A percentile compares a stretch with the other conserved stretches of the same genome.
Evolutionary conservation across 2,888 invertebrate genomes (phyloP).

Genomic region (Muscina levida): DNA sequence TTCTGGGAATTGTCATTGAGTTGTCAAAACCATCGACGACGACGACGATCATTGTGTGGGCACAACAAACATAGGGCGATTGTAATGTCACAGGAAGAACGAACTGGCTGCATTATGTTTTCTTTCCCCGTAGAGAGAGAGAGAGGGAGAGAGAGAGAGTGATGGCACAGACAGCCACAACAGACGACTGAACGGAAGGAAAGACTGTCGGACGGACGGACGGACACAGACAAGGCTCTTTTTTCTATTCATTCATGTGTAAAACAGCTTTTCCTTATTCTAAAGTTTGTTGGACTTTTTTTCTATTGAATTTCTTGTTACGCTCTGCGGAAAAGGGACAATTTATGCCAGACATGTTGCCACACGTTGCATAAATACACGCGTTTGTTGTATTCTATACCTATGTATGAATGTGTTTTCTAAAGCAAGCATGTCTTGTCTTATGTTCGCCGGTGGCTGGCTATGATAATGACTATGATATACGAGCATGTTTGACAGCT

Average conservation of each 20-base stretch:
- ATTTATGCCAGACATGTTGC: slow-evolving; percentile 54
- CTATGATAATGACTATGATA: background rate
- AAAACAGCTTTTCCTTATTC: slow-evolving; percentile 11
- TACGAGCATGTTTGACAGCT: slow-evolving; percentile 27
- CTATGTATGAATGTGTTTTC: slow-evolving; percentile 2
- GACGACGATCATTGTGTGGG: background rate
- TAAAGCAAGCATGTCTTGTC: background rate
- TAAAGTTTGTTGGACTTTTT: slow-evolving; percentile 7
- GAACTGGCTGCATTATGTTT: background rate
- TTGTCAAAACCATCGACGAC: slow-evolving; percentile 61
- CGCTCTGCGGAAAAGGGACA: slow-evolving; percentile 38
- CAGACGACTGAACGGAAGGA: background rate
- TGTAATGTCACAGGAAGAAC: background rate
- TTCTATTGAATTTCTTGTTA: background rate
- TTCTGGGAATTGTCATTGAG: slow-evolving; percentile 62
- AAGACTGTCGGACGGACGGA: background rate
- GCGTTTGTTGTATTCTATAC: background rate
- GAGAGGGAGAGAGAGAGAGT: too few relatives aligned
- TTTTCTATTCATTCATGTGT: slow-evolving; percentile 30
- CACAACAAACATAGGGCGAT: background rate
- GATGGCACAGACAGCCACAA: too few relatives aligned
- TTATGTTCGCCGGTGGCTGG: background rate
- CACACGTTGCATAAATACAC: background rate
- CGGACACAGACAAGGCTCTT: background rate
- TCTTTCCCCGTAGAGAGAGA: too few relatives aligned